phyloP scores from a whole-genome alignment of 1,140 invertebrate genomes.

The Achatina immaculata region DNA sequence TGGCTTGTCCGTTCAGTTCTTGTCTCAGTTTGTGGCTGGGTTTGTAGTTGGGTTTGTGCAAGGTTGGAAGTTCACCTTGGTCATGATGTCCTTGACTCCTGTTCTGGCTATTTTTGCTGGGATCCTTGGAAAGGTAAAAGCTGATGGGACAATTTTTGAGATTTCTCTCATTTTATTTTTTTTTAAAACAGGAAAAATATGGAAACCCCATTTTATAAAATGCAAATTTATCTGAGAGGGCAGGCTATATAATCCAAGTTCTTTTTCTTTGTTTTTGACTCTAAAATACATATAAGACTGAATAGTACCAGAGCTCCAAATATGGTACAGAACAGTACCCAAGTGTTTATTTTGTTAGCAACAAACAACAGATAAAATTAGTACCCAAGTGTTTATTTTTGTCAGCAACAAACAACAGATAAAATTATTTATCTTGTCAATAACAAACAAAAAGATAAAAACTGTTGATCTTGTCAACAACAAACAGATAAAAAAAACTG shows the following conservation, averaged over 20 bases:
- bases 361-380: too few relatives aligned
- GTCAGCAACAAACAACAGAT: too few relatives aligned
- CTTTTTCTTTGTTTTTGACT: background rate
- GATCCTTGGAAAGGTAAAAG: conserved; percentile 58
- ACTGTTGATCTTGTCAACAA: too few relatives aligned
- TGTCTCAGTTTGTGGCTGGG: conserved; percentile 63
- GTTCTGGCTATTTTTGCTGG: conserved; percentile 55
- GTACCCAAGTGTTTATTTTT: too few relatives aligned
- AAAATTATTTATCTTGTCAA: too few relatives aligned
- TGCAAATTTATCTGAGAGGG: background rate
- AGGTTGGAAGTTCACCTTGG: conserved; percentile 69
- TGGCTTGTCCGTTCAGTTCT: conserved; percentile 78
- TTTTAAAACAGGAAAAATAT: background rate
- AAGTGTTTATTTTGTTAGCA: too few relatives aligned
- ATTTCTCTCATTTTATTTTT: background rate
- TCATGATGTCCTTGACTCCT: conserved; percentile 66
- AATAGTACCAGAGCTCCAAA: too few relatives aligned
- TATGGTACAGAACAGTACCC: too few relatives aligned
- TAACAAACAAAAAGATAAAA: too few relatives aligned
- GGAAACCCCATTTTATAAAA: background rate
- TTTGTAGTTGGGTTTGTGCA: conserved; percentile 66
- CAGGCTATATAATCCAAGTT: background rate
- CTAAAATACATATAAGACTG: too few relatives aligned
- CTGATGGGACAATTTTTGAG: background rate
- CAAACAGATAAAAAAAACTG: too few relatives aligned